These are phyloP conservation scores for Salminus brasiliensis DNA, from an alignment of 2,113 vertebrate genomes.

Conservation along the genomic window DNA sequence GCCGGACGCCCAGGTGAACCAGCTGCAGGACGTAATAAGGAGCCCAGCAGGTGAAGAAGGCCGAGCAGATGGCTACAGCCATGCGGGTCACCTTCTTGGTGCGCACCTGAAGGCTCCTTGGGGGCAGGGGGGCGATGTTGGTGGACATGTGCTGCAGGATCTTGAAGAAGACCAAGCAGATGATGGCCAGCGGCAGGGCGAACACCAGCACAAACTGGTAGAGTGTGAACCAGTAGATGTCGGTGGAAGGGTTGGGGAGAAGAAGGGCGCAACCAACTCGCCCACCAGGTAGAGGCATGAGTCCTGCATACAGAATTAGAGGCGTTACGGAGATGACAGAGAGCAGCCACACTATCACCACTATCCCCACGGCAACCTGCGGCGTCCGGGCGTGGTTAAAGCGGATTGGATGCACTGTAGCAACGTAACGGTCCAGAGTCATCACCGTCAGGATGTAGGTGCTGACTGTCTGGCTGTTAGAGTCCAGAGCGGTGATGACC, in stretches of 20 bases:
- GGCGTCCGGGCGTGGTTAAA: slow-evolving; percentile 81
- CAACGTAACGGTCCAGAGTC: slow-evolving; percentile 85
- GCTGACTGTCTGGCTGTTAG: slow-evolving; percentile 86
- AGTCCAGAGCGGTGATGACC: slow-evolving; percentile 83
- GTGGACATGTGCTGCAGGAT: slow-evolving; percentile 86
- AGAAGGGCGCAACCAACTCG: slow-evolving; percentile 81
- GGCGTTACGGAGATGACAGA: slow-evolving; percentile 84
- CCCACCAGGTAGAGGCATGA: slow-evolving; percentile 82
- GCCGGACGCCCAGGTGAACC: slow-evolving; percentile 70
- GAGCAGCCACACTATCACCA: slow-evolving; percentile 80
- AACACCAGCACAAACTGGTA: slow-evolving; percentile 87
- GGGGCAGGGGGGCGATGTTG: slow-evolving; percentile 80
- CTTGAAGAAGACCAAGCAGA: slow-evolving; percentile 82
- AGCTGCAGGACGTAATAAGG: slow-evolving; percentile 80
- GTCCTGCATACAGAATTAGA: slow-evolving; percentile 83
- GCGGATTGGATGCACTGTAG: slow-evolving; percentile 83
- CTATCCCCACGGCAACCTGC: slow-evolving; percentile 69
- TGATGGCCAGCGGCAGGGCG: slow-evolving; percentile 79
- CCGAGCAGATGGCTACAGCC: slow-evolving; percentile 85
- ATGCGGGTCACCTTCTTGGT: slow-evolving; percentile 84
- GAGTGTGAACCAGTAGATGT: slow-evolving; percentile 86
- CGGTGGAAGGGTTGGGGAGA: slow-evolving; percentile 78
- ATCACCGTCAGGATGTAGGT: slow-evolving; percentile 87
- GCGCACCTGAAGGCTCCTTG: slow-evolving; percentile 74
- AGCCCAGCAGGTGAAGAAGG: slow-evolving; percentile 87